A percentile compares a stretch with the other conserved stretches of the same genome.
Conservation (phyloP, 2,113 vertebrate genomes). For the Myotis lucifugus region DNA sequence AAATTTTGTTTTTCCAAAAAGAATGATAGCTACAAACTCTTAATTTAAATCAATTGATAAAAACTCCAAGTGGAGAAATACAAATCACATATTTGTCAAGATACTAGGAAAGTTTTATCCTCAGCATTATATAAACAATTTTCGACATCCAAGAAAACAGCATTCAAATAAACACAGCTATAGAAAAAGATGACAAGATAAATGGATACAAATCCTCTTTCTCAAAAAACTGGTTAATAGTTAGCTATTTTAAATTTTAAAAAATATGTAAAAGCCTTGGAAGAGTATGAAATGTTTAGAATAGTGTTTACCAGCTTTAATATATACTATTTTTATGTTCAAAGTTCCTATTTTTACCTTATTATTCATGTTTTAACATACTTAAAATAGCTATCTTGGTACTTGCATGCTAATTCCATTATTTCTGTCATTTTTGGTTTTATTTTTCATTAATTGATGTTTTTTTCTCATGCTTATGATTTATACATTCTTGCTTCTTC, state of each 20-base stretch:
- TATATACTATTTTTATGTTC: not conserved
- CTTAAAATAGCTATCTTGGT: not conserved
- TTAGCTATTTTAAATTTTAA: not conserved
- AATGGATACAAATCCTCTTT: not conserved
- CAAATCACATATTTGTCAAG: not conserved
- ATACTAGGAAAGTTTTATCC: not conserved
- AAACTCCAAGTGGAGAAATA: not conserved
- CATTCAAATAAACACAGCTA: not conserved
- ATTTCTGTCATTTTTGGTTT: not conserved
- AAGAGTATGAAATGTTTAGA: not conserved
- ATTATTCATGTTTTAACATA: not conserved
- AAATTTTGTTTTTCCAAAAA: slow-evolving; percentile 5
- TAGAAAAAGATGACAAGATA: not conserved
- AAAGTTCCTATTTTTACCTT: not conserved
- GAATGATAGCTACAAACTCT: not conserved
- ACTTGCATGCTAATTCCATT: not conserved
- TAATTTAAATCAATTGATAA: not conserved
- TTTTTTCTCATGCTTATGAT: not conserved
- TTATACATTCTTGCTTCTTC: not conserved
- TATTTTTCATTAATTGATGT: not conserved
- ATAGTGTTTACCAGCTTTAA: not conserved
- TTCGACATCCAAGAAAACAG: slow-evolving; percentile 3
- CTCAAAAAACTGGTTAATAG: not conserved
- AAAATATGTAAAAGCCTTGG: not conserved
- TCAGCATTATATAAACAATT: not conserved